A percentile compares a stretch with the other conserved stretches of the same genome.
Evolutionary conservation across 2,888 invertebrate genomes (phyloP).

Genomic region (Diaperis boleti): DNA sequence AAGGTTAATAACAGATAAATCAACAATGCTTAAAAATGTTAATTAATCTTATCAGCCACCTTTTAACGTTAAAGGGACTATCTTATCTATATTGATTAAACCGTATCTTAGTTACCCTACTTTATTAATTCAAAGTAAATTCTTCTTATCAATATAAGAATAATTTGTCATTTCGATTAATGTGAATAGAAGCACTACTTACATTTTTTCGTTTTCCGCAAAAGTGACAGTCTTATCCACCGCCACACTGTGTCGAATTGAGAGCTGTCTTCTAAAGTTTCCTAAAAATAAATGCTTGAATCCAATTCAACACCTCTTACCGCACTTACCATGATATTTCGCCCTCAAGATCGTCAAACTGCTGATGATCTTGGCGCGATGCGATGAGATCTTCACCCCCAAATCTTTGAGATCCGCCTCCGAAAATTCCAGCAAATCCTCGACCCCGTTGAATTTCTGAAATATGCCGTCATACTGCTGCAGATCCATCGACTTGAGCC

Average conservation of each 20-base stretch:
- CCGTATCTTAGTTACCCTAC: no score
- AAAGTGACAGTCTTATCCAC: constrained; percentile 62
- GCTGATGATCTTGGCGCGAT: constrained; percentile 74
- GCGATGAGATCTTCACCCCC: constrained; percentile 74
- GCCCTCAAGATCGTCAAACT: constrained; percentile 74
- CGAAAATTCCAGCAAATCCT: constrained; percentile 70
- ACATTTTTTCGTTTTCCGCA: constrained; percentile 55
- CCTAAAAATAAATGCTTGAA: no score
- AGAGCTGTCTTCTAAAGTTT: constrained; percentile 52
- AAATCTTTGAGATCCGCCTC: constrained; percentile 73
- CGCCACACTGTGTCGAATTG: constrained; percentile 66
- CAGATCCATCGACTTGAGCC: constrained; percentile 74
- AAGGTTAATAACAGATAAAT: no score
- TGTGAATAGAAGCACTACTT: no score
- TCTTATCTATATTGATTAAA: no score
- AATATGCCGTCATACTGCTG: constrained; percentile 70
- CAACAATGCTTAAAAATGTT: no score
- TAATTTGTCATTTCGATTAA: no score
- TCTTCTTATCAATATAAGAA: no score
- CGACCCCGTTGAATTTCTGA: constrained; percentile 69
- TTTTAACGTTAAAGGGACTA: no score
- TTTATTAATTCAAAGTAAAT: no score
- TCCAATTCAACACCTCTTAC: no score
- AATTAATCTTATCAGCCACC: no score
- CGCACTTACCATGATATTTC: constrained; percentile 72